Percentiles rank a stretch among this genome's conserved stretches.
Evolutionary conservation across 2,888 invertebrate genomes (phyloP).

Genomic region (Pyralis farinalis): DNA sequence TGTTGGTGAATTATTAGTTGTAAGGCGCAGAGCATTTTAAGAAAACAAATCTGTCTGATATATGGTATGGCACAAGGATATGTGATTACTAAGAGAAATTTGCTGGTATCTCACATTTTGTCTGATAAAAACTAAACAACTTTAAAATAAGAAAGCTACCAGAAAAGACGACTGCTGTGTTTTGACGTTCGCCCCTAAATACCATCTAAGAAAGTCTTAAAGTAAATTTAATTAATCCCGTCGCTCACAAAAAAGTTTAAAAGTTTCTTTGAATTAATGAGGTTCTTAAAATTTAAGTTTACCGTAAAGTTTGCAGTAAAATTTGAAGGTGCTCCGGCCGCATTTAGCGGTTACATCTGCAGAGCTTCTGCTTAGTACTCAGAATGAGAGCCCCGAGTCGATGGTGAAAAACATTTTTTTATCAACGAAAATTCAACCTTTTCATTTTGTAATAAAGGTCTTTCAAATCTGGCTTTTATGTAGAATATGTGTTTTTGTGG

Average conservation of each 20-base stretch:
- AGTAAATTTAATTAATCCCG: constrained; percentile 21
- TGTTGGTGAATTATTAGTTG: too few species aligned
- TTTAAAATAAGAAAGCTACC: not conserved
- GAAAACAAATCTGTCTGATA: too few species aligned
- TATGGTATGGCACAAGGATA: too few species aligned
- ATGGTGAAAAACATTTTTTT: not conserved
- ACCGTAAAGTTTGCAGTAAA: constrained; percentile 15
- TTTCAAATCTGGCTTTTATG: not conserved
- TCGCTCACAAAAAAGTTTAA: constrained; percentile 17
- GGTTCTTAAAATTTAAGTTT: constrained; percentile 17
- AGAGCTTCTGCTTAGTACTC: not conserved
- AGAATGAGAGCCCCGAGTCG: not conserved
- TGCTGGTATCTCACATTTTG: too few species aligned
- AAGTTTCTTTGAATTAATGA: constrained; percentile 22
- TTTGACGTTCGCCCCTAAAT: not conserved
- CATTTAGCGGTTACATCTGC: constrained; percentile 4
- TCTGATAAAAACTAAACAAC: too few species aligned
- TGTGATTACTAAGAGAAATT: too few species aligned
- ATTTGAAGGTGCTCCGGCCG: constrained; percentile 11
- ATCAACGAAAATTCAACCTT: constrained; percentile 1
- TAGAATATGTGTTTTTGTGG: not conserved
- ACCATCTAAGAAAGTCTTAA: constrained; percentile 5
- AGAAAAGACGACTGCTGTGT: not conserved
- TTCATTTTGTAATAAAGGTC: not conserved
- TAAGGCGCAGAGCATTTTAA: too few species aligned